Base-by-base conservation (phyloP, 1,140 invertebrate species). In the Cotesia chilonis region DNA sequence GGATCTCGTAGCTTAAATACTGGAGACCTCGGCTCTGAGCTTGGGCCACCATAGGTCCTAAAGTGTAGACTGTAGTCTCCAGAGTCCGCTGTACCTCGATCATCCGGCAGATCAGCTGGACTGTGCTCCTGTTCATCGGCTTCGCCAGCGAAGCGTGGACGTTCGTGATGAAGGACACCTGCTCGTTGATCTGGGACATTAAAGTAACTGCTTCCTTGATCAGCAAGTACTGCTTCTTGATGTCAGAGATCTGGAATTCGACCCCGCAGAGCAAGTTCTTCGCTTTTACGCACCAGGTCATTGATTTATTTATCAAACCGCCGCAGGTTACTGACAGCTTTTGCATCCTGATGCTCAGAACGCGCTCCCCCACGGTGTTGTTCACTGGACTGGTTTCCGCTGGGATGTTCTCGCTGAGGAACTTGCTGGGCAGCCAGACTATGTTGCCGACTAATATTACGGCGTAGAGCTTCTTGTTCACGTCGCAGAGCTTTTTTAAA, bases 81-180 rank as follows among this genome's bases (percentile, higher is more conserved):
- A 96, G 89, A 12, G 90, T 90, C 86, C 96, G 96, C 6, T 97
- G 85, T 9, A 95, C 85, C 84, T 97, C 95, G 41, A 96, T 89
- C 9, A 97, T 85, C 81, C 91, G 90, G 86, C 95, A 97, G 37
- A 98, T 84, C 14, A 90, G 89, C 52, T 94, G 87, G 4, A 96
- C 90, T 51, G 92, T 90, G 35, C 90, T 91, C 83, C 95, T 94
- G 1, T 91, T 92, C 86, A 98, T 92, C 14, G 95, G 92, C 79
- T 92, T 90, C 54, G 90, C 89, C 47, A 95, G 87, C 9, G 89
- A 87, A 1, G 93, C 90, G 83, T 97, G 95, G 52, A 96, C 85
- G 87, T 95, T 96, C 68, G 95, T 92, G n/a, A 96, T 84, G 68
- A 88, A 91, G 47, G 88, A 89, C 7, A 92, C 82, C 38, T 88